Evolutionary conservation across 2,113 vertebrate genomes (phyloP), one percentile per base, ranked within the genome.

Genomic region (Natator depressus): DNA sequence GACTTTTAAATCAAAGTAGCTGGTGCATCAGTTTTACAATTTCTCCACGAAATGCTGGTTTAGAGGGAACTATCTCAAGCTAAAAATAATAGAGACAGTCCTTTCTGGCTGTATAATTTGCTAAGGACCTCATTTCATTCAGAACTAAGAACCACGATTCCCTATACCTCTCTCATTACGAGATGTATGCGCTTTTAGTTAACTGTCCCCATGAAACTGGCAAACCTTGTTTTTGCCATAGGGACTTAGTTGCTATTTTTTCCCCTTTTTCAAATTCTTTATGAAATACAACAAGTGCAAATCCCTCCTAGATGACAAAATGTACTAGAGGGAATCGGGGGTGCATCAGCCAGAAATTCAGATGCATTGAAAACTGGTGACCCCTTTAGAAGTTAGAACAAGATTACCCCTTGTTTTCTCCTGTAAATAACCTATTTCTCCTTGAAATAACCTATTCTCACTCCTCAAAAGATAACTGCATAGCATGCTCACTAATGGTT

Each of bases 361-460:
- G 53, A 65, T 16, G 79, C 49, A 16, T 62, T 20, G 55, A 82
- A 92, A 88, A 59, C n/a, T 53, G 29, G 31, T 49, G 42, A 90
- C 53, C 20, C 12, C 46, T 59, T 82, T 46, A 69, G 3, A 91
- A 83, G 85, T 27, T 25, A 54, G n/a, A 47, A 69, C 2, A 59
- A 50, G 25, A 25, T 82, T 59, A 75, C 42, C 35, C 9, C 17
- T 86, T 75, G 65, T 65, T 9, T 89, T 84, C 27, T 55, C 31
- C 4, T 57, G 20, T 75, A 62, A 85, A n/a, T n/a, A n/a, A n/a
- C n/a, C n/a, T n/a, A n/a, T n/a, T n/a, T n/a, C n/a, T n/a, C n/a
- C 42, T 51, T 87, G 51, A 91, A 90, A 88, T 95, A 91, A 95
- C 85, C 59, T 90, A 87, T 87, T 91, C 51, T 96, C 84, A 20